Base-by-base conservation (phyloP, 2,888 invertebrate genomes). In the Lithophane semibrunnea region DNA sequence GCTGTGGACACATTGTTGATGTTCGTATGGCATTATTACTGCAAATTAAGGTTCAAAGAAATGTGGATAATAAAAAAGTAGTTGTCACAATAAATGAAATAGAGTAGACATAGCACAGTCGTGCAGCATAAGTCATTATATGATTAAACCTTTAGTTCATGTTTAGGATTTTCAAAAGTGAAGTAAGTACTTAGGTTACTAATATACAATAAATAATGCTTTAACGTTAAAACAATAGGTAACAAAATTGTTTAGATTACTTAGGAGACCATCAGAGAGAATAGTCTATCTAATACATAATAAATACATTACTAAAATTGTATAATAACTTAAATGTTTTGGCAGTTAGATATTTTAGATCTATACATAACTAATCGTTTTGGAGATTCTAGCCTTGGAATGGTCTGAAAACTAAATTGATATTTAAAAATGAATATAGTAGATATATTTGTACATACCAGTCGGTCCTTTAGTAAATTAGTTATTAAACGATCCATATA, bases 361-460 rank as follows among this genome's bases (percentile, higher is more conserved):
- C 52, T 49, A 24, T 16, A 24, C 29, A 80, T 73, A 16, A 54
- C 21, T 54, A 49, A 42, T 18, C 47, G 10, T 71, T 81, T 79
- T 16, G 13, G 24, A 72, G 60, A 71, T 60, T 73, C 8, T 49
- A 65, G 29, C 84, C 78, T 86, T 77, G 67, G 68, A 68, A 61
- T 71, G 18, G 18, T 71, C 42, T 74, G 66, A 75, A 84, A 77
- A 75, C 5, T 44, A 65, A 56, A 70, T 69, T 76, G 9, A 24
- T 75, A 64, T 49, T 13, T 44, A 29, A n/a, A 42, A 52, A 70
- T 66, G 37, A 47, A 37, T 65, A 18, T 18, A 5, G n/a, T 60
- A 58, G 58, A 29, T 60, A 29, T 60, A 24, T 63, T 67, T 37
- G 56, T 24, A 68, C 5, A 18, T 47, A 42, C 1, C 21, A n/a